A percentile compares a stretch with the other conserved stretches of the same genome.
These are phyloP conservation scores for Karalla daura DNA, from an alignment of 2,797 vertebrate species.

Conservation along the genomic window DNA sequence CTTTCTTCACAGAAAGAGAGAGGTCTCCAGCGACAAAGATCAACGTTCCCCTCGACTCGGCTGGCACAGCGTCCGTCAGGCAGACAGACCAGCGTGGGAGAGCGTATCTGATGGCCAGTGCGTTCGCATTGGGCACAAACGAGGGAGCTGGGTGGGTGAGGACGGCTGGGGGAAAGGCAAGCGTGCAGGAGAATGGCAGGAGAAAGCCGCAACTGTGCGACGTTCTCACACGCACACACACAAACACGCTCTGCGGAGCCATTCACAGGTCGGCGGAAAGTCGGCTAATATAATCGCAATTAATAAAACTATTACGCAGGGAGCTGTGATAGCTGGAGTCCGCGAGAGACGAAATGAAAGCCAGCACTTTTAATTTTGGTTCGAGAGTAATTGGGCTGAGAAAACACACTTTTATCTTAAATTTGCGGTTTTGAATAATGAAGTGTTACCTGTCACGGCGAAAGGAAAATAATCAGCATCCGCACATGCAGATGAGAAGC, in stretches of 20 bases:
- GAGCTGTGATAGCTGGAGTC: slow-evolving; percentile 44
- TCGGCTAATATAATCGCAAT: slow-evolving; percentile 54
- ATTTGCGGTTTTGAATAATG: slow-evolving; percentile 70
- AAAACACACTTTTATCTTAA: slow-evolving; percentile 69
- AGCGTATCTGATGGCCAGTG: slow-evolving; percentile 22
- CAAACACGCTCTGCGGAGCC: slow-evolving; percentile 18
- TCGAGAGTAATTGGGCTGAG: slow-evolving; percentile 67
- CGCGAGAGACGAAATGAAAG: slow-evolving; percentile 59
- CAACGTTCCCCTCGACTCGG: too few relatives aligned
- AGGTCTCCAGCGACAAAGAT: too few relatives aligned
- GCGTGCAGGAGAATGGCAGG: slow-evolving; percentile 44
- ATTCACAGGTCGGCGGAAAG: slow-evolving; percentile 42
- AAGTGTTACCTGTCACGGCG: slow-evolving; percentile 77
- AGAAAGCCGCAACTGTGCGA: slow-evolving; percentile 24
- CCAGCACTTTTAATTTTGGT: slow-evolving; percentile 58
- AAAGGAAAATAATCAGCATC: slow-evolving; percentile 70
- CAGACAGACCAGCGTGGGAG: slow-evolving; percentile 1
- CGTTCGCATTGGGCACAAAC: slow-evolving; percentile 39
- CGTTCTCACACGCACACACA: background rate
- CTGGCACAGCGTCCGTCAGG: too few relatives aligned
- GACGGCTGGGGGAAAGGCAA: slow-evolving; percentile 45
- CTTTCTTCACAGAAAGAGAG: too few relatives aligned
- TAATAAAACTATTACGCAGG: slow-evolving; percentile 62
- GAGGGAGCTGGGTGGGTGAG: slow-evolving; percentile 36
- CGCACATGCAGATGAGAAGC: slow-evolving; percentile 44